Percentiles rank a stretch among this genome's conserved stretches.
phyloP scores from a whole-genome alignment of 2,113 vertebrate genomes.

The Nothoprocta pentlandii region DNA sequence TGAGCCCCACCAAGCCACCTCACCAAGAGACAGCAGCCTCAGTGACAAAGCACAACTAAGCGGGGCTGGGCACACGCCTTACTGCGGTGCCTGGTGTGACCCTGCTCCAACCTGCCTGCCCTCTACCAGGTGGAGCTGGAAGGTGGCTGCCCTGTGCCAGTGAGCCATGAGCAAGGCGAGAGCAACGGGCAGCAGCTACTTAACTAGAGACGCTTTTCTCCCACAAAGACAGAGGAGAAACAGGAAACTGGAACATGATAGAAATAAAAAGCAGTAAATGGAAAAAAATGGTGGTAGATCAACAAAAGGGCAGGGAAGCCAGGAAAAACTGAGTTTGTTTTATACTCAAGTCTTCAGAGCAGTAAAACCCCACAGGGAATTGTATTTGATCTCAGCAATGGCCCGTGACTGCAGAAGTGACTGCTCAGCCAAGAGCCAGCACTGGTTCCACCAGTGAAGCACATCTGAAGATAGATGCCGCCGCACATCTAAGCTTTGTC shows the following conservation, averaged over 20 bases:
- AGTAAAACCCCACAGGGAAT: accelerated
- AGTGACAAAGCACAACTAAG: not conserved
- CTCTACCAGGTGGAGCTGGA: not conserved
- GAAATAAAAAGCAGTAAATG: not conserved
- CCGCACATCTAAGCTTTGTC: accelerated
- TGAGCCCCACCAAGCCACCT: not conserved
- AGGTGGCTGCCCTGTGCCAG: too few relatives aligned
- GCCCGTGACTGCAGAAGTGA: too few relatives aligned
- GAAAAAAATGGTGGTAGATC: not conserved
- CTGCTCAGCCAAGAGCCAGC: not conserved
- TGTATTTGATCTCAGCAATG: accelerated
- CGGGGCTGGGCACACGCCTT: accelerated
- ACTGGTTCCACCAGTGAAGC: not conserved
- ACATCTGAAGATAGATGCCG: not conserved
- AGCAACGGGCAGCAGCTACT: not conserved
- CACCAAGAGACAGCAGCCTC: not conserved
- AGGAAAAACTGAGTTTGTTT: not conserved
- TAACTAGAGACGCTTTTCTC: not conserved
- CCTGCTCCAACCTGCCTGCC: not conserved
- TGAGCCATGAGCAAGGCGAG: not conserved
- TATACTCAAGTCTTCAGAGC: not conserved
- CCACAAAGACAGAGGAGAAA: not conserved
- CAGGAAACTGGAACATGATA: not conserved
- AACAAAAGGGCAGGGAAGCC: not conserved
- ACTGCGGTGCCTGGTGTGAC: too few relatives aligned